Conservation (phyloP, 2,888 invertebrate genomes). For the Disparrhopalites patrizii region DNA sequence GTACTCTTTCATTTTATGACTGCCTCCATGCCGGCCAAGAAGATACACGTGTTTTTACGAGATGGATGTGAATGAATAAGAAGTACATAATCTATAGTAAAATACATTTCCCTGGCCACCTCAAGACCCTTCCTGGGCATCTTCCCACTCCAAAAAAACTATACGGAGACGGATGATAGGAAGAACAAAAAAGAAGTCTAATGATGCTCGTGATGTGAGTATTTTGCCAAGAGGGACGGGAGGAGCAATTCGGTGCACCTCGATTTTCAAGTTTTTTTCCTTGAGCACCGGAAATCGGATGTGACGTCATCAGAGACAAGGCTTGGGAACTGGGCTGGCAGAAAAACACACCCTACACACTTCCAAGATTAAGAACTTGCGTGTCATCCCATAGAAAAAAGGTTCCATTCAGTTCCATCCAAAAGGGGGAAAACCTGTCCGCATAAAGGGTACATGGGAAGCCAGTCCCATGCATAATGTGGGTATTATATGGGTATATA, state of each 20-base stretch:
- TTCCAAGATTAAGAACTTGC: conserved; percentile 8
- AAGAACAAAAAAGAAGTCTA: conserved; percentile 10
- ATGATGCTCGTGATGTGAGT: conserved; percentile 26
- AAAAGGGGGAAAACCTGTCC: no score
- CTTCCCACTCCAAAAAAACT: no score
- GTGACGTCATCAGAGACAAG: conserved; percentile 38
- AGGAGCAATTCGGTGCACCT: conserved; percentile 28
- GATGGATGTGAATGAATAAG: neutral
- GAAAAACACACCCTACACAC: conserved; percentile 1
- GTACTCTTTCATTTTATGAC: no score
- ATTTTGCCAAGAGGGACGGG: conserved; percentile 29
- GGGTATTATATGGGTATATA: no score
- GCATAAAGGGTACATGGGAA: no score
- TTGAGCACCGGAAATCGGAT: conserved; percentile 45
- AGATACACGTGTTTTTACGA: no score
- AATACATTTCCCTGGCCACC: no score
- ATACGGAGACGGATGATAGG: neutral
- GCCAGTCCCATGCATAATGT: no score
- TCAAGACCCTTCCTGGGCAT: no score
- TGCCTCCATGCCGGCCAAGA: no score
- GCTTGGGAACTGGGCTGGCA: conserved; percentile 23
- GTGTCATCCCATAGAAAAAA: conserved; percentile 5
- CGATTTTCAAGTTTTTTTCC: conserved; percentile 28
- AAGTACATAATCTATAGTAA: neutral
- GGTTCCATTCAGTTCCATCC: no score